Evolutionary conservation across 2,797 vertebrate genomes (phyloP).

Genomic region (Cyclopterus lumpus): DNA sequence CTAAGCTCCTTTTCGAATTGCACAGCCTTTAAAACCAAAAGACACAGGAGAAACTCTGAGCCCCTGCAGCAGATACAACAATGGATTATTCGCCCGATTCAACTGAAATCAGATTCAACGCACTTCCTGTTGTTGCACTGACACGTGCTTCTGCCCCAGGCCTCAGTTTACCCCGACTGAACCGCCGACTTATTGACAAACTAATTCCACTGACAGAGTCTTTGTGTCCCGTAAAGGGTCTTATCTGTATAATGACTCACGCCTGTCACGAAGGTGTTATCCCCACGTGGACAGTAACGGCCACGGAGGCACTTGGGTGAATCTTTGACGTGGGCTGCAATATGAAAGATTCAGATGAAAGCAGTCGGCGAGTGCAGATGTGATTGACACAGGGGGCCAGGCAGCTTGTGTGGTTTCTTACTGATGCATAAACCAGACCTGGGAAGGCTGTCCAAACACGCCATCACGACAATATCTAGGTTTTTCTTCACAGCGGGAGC

Average conservation of each 20-base stretch:
- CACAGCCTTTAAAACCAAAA: conserved; percentile 39
- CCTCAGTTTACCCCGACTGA: conserved; percentile 38
- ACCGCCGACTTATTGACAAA: conserved; percentile 29
- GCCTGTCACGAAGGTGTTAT: conserved; percentile 56
- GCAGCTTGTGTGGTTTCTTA: conserved; percentile 58
- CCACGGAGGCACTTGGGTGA: conserved; percentile 41
- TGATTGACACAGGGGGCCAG: conserved; percentile 65
- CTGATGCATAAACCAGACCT: conserved; percentile 62
- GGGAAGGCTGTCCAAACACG: conserved; percentile 58
- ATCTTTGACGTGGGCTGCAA: conserved; percentile 43
- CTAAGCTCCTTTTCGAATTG: conserved; percentile 55
- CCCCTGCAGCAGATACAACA: conserved; percentile 20
- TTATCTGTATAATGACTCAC: conserved; percentile 21
- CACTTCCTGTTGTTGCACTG: conserved; percentile 1
- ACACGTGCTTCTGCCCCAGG: conserved; percentile 21
- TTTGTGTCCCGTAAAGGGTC: conserved; percentile 24
- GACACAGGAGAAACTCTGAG: conserved; percentile 28
- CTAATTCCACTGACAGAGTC: conserved; percentile 30
- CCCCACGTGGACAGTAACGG: conserved; percentile 15
- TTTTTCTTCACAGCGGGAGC: conserved; percentile 45
- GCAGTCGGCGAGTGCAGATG: conserved; percentile 41
- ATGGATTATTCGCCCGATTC: conserved; percentile 26
- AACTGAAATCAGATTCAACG: conserved; percentile 28
- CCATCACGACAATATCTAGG: conserved; percentile 47
- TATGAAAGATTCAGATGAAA: conserved; percentile 64